Base-by-base conservation (phyloP, 2,888 invertebrate genomes). In the Caenorhabditis afra region DNA sequence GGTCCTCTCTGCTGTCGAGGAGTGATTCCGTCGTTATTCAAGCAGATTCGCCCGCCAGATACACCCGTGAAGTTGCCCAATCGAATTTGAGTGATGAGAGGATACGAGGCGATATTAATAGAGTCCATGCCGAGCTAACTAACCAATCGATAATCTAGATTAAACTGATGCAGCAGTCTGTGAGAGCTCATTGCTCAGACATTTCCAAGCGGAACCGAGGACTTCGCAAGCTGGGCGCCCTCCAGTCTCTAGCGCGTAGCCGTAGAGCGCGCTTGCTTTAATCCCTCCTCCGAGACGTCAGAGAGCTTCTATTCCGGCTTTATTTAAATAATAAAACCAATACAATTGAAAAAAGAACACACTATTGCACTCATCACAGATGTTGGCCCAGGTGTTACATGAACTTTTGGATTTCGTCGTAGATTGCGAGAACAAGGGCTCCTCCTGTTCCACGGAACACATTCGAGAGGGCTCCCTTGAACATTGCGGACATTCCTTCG, bases 381-480 rank as follows among this genome's bases (percentile, higher is more conserved):
- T 55, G 44, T 23, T 44, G 35, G 52, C 47, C 35, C 37, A 23
- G 2, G 29, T 58, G 41, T 81, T 65, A 79, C 16, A 82, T 35
- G 81, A 82, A 81, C 52, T 83, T 79, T 50, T 83, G 83, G 22
- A 83, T 93, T 92, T 95, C 94, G 91, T 96, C 96, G 91, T 96
- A 96, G 90, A 96, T 93, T 88, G 96, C 96, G 88, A 96, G 93
- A 87, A 96, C 96, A 89, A 96, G 93, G 88, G 96, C 96, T 87
- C 96, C 96, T 88, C 96, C 96, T 77, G 96, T 96, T 90, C 96
- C 96, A 92, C 85, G 83, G 86, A 87, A 86, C 41, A 87, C 87
- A 81, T 88, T 88, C 23, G 87, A 87, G 20, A 88, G 82, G 14
- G 88, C 85, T 80, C 88, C 88, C 93, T 96, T 97, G 94, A 97